Evolutionary conservation across 2,888 invertebrate genomes (phyloP).

Genomic region (Orthosia gothica): DNA sequence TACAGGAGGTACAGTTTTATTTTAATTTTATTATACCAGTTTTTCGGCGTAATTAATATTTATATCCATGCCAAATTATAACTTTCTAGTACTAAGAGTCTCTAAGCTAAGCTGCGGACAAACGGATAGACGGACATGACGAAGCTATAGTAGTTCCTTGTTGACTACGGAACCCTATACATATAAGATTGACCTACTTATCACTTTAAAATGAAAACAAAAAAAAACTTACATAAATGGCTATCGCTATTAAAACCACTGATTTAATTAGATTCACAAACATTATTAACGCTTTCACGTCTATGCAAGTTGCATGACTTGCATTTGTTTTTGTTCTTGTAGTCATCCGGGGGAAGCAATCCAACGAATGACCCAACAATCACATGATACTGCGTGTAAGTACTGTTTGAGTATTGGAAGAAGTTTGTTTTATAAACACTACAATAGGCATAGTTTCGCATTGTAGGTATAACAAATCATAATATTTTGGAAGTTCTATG

Average conservation of each 20-base stretch:
- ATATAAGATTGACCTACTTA: not conserved
- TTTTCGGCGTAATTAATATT: too few relatives aligned
- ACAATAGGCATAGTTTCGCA: conserved; percentile 21
- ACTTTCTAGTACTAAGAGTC: too few relatives aligned
- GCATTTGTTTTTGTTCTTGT: not conserved
- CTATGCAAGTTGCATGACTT: not conserved
- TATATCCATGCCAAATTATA: too few relatives aligned
- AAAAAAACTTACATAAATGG: conserved; percentile 57
- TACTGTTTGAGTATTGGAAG: conserved; percentile 33
- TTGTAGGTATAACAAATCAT: conserved; percentile 21
- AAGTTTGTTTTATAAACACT: conserved; percentile 52
- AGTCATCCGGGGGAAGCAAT: not conserved
- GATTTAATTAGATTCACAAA: conserved; percentile 31
- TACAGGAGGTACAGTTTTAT: too few relatives aligned
- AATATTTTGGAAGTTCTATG: conserved; percentile 42
- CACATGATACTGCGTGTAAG: not conserved
- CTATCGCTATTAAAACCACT: conserved; percentile 44
- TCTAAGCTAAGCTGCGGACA: too few relatives aligned
- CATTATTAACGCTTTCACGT: not conserved
- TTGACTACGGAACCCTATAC: too few relatives aligned
- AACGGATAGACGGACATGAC: too few relatives aligned
- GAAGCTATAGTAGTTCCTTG: too few relatives aligned
- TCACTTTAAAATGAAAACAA: not conserved
- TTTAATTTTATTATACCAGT: too few relatives aligned
- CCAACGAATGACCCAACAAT: not conserved